These are phyloP conservation scores for Hoplodrina blanda DNA, from an alignment of 2,888 invertebrate genomes.

Conservation along the genomic window DNA sequence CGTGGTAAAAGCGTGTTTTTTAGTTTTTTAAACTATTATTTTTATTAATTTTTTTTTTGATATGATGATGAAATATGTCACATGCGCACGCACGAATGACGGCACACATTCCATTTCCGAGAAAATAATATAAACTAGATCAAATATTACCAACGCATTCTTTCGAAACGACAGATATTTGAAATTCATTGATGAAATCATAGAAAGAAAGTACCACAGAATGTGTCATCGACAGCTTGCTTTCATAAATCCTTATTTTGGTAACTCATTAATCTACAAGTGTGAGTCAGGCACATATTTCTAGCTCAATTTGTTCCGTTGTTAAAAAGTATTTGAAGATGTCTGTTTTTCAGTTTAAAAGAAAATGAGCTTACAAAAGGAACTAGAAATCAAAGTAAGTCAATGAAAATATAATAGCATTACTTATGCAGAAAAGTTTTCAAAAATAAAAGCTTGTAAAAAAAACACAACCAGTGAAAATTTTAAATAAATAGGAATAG, in stretches of 20 bases:
- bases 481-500: too few relatives aligned
- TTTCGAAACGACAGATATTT: slow-evolving; percentile 24
- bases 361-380: neutral
- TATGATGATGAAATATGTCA: slow-evolving; percentile 27
- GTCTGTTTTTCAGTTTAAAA: neutral
- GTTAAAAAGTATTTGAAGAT: neutral
- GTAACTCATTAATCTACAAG: neutral
- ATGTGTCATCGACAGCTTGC: slow-evolving; percentile 24
- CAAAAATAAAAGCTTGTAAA: too few relatives aligned
- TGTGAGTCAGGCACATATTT: neutral
- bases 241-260: slow-evolving; percentile 3
- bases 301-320: neutral
- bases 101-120: slow-evolving; percentile 47
- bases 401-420: too few relatives aligned
- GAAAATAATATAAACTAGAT: slow-evolving; percentile 48
- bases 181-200: slow-evolving; percentile 34
- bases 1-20: too few relatives aligned
- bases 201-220: slow-evolving; percentile 15
- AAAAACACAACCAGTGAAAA: too few relatives aligned
- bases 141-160: slow-evolving; percentile 20
- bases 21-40: too few relatives aligned
- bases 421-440: too few relatives aligned
- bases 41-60: too few relatives aligned
- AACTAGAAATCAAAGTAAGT: too few relatives aligned
- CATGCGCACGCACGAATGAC: neutral